Evolutionary conservation across 2,113 vertebrate genomes (phyloP).

Genomic region (Hydropotes inermis): DNA sequence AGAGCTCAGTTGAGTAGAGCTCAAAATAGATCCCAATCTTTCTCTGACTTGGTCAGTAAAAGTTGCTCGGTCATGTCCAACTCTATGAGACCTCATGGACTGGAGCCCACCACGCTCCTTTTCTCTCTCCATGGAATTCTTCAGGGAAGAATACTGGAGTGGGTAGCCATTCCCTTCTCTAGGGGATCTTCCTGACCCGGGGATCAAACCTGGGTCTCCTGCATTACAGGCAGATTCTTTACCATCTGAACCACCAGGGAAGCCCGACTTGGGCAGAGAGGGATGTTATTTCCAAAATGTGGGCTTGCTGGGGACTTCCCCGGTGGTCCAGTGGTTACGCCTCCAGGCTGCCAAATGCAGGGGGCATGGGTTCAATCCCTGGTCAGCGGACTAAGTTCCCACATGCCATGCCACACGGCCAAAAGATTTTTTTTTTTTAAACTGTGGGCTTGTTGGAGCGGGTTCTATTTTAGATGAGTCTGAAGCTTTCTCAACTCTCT

Average conservation of each 20-base stretch:
- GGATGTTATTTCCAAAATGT: neutral
- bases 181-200: neutral
- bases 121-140: neutral
- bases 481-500: neutral
- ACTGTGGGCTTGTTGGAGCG: neutral
- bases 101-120: neutral
- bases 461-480: neutral
- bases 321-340: neutral
- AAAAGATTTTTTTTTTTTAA: neutral
- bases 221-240: neutral
- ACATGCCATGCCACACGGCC: neutral
- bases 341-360: neutral
- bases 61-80: neutral
- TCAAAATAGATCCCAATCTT: neutral
- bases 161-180: neutral
- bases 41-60: neutral
- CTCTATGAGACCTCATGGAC: neutral
- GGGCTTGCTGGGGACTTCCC: neutral
- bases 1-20: no score
- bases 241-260: neutral
- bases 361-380: neutral
- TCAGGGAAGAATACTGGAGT: neutral
- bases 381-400: neutral
- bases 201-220: neutral
- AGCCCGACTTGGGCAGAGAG: neutral